Evolutionary conservation across 2,888 invertebrate species (phyloP).

Genomic region (Hedychridium roseum): DNA sequence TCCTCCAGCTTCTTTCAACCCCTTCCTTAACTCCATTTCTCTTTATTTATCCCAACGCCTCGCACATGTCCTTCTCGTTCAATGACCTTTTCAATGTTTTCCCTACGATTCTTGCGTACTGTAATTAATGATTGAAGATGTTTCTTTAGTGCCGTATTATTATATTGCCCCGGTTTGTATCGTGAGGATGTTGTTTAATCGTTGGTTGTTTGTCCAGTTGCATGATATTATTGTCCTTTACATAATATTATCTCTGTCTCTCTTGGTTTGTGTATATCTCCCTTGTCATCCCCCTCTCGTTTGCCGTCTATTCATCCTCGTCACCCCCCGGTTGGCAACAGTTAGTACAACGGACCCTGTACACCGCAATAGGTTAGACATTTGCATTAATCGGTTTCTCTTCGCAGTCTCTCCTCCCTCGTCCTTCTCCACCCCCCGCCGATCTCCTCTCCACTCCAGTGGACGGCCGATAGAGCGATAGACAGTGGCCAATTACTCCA

Average conservation of each 20-base stretch:
- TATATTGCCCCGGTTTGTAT: too few relatives aligned
- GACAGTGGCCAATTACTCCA: slow-evolving; percentile 30
- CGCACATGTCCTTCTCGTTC: not conserved
- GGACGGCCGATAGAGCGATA: slow-evolving; percentile 26
- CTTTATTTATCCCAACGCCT: not conserved
- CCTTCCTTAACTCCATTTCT: not conserved
- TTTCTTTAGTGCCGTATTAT: too few relatives aligned
- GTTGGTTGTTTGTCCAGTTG: too few relatives aligned
- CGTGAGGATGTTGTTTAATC: too few relatives aligned
- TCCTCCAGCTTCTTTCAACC: not conserved
- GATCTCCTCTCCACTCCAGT: not conserved
- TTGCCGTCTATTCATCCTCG: slow-evolving; percentile 8
- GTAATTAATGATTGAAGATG: too few relatives aligned
- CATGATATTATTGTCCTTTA: too few relatives aligned
- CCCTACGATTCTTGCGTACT: too few relatives aligned
- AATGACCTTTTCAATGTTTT: not conserved
- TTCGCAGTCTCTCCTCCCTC: slow-evolving; percentile 27
- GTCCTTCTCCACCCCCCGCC: slow-evolving; percentile 23
- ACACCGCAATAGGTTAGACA: slow-evolving; percentile 55
- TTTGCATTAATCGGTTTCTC: slow-evolving; percentile 57
- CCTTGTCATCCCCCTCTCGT: slow-evolving; percentile 21
- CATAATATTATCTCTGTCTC: too few relatives aligned
- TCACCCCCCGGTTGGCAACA: slow-evolving; percentile 12
- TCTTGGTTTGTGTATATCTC: too few relatives aligned
- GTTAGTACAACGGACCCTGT: slow-evolving; percentile 36